phyloP scores from a whole-genome alignment of 2,113 vertebrate species.

The Lynx canadensis region DNA sequence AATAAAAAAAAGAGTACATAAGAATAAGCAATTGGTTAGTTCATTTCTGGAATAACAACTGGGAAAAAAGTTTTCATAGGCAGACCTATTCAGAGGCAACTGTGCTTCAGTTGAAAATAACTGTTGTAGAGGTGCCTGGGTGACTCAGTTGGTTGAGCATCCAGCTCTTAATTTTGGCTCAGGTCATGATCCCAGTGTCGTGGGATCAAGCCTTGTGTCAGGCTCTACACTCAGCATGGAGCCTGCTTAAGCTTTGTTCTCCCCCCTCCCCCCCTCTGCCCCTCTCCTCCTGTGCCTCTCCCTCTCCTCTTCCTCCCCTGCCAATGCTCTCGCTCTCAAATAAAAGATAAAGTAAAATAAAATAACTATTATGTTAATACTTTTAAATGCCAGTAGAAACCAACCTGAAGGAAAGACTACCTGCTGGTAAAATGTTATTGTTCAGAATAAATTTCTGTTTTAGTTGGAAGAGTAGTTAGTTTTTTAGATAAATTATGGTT shows the following conservation, averaged over 20 bases:
- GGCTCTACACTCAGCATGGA: too few relatives aligned
- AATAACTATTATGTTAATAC: not conserved
- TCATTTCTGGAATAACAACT: not conserved
- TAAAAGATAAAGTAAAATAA: not conserved
- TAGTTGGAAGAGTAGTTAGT: not conserved
- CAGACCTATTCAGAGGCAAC: not conserved
- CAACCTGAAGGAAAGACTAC: not conserved
- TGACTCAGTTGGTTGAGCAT: too few relatives aligned
- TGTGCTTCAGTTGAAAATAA: not conserved
- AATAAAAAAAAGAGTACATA: not conserved
- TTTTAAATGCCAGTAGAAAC: conserved; percentile 47
- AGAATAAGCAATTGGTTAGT: not conserved
- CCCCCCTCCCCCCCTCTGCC: too few relatives aligned
- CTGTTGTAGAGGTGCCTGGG: not conserved
- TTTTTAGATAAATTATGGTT: conserved; percentile 46
- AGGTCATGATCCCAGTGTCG: too few relatives aligned
- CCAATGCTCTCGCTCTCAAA: too few relatives aligned
- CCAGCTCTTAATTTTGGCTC: too few relatives aligned
- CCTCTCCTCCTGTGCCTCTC: too few relatives aligned
- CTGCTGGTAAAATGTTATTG: conserved; percentile 6
- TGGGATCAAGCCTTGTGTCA: too few relatives aligned
- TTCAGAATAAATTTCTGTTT: conserved; percentile 41
- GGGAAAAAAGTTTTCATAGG: not conserved
- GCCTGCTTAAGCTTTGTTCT: too few relatives aligned
- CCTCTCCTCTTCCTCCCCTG: too few relatives aligned